phyloP scores from a whole-genome alignment of 2,113 vertebrate species.

The Typhlomys cinereus region DNA sequence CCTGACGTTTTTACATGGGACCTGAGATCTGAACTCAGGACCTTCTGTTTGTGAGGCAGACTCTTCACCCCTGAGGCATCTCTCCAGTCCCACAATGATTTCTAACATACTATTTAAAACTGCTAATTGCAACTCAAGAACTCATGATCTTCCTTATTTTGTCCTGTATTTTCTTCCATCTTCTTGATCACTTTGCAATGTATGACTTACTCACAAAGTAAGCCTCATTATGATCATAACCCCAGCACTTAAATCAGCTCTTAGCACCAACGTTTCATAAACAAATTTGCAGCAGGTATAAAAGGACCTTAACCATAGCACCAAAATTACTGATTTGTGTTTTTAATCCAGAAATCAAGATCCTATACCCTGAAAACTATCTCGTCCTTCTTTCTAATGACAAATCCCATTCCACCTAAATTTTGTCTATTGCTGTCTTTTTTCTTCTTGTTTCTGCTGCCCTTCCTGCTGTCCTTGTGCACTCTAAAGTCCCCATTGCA shows the following conservation, averaged over 20 bases:
- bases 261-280: conserved; percentile 38
- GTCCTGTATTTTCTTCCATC: neutral
- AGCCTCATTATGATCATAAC: neutral
- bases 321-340: neutral
- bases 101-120: conserved; percentile 26
- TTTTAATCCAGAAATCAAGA: conserved; percentile 45
- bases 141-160: neutral
- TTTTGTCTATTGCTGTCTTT: conserved; percentile 22
- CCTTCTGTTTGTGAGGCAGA: no score
- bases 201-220: conserved; percentile 22
- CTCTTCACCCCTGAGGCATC: no score
- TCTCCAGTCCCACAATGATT: no score
- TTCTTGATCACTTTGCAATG: conserved; percentile 8
- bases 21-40: no score
- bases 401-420: neutral
- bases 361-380: neutral
- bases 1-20: no score
- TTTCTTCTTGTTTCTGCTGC: neutral
- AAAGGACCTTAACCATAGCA: neutral
- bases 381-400: neutral
- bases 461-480: neutral
- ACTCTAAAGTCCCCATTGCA: neutral
- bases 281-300: conserved; percentile 33
- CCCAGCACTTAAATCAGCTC: neutral
- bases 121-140: neutral